phyloP scores from a whole-genome alignment of 2,797 vertebrate genomes.

The Epinephelus awoara region DNA sequence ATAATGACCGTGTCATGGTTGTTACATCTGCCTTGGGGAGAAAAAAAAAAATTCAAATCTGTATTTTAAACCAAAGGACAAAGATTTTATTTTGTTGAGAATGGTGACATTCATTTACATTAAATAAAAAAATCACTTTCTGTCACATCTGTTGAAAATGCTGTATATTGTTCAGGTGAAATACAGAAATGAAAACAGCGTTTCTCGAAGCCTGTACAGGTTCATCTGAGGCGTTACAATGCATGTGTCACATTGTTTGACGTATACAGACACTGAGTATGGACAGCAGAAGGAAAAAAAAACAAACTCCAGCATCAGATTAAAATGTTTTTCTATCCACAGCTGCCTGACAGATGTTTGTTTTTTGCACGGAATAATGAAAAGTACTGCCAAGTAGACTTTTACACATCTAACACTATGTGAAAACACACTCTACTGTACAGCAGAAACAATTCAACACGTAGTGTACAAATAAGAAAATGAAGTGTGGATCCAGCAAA shows the following conservation, averaged over 20 bases:
- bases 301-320: slow-evolving; percentile 63
- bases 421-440: slow-evolving; percentile 41
- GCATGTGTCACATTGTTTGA: slow-evolving; percentile 56
- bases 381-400: slow-evolving; percentile 9
- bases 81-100: slow-evolving; percentile 73
- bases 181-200: slow-evolving; percentile 39
- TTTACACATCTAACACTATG: slow-evolving; percentile 38
- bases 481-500: slow-evolving; percentile 44
- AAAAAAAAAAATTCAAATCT: not conserved
- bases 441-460: slow-evolving; percentile 39
- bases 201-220: slow-evolving; percentile 38
- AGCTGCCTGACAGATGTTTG: slow-evolving; percentile 22
- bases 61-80: slow-evolving; percentile 67
- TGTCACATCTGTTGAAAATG: slow-evolving; percentile 42
- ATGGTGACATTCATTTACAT: slow-evolving; percentile 69
- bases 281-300: slow-evolving; percentile 30
- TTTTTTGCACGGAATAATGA: slow-evolving; percentile 52
- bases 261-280: slow-evolving; percentile 41
- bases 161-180: slow-evolving; percentile 38
- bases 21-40: not conserved
- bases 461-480: slow-evolving; percentile 32
- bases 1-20: not conserved
- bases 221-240: slow-evolving; percentile 63
- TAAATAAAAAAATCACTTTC: slow-evolving; percentile 21
- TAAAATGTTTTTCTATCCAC: slow-evolving; percentile 33